phyloP scores from a whole-genome alignment of 2,888 invertebrate genomes.

The Drosophila infuscata region DNA sequence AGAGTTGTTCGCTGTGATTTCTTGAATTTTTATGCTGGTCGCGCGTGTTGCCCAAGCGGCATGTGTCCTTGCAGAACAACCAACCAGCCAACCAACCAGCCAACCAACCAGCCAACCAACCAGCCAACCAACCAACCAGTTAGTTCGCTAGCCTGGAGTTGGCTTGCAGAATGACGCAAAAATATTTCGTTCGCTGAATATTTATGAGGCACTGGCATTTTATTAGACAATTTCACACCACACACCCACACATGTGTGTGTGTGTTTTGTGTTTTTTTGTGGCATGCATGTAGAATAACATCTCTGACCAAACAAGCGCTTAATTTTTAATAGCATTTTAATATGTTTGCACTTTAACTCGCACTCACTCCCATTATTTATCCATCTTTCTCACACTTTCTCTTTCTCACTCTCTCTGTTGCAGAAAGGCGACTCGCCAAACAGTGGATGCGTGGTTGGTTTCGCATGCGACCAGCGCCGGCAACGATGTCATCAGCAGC shows the following conservation, averaged over 20 bases:
- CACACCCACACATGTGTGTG: background rate
- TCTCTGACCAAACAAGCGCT: conserved; percentile 30
- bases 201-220: conserved; percentile 72
- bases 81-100: background rate
- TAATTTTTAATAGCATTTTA: conserved; percentile 66
- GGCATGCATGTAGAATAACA: conserved; percentile 40
- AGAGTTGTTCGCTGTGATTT: conserved; percentile 64
- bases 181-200: conserved; percentile 63
- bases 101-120: conserved; percentile 3
- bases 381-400: background rate
- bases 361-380: background rate
- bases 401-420: background rate
- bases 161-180: conserved; percentile 38
- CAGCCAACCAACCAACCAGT: background rate
- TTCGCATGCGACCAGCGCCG: conserved; percentile 91
- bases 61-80: conserved; percentile 28
- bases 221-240: conserved; percentile 67
- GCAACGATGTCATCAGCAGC: conserved; percentile 84
- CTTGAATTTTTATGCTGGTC: conserved; percentile 63
- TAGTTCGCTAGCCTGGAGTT: conserved; percentile 1
- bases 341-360: conserved; percentile 42
- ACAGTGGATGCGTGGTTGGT: conserved; percentile 97
- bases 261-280: conserved; percentile 36
- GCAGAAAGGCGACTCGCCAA: conserved; percentile 95
- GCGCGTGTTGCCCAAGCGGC: conserved; percentile 58